These are phyloP conservation scores for Callitettix versicolor DNA, from an alignment of 1,140 invertebrate genomes.

Conservation along the genomic window DNA sequence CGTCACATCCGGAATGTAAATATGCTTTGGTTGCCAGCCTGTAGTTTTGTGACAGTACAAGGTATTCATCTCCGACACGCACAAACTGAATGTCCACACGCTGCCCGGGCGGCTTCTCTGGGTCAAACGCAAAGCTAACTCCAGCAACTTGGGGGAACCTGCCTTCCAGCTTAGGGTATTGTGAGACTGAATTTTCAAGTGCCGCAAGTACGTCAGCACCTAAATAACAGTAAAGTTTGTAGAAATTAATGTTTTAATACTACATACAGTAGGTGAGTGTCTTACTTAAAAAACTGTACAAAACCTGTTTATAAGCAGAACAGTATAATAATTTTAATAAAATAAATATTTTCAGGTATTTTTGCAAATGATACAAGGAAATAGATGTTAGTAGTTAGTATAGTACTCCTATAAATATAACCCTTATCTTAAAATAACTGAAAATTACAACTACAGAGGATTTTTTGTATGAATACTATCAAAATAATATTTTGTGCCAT, in stretches of 20 bases:
- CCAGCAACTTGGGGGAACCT: constrained; percentile 74
- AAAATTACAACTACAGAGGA: too few relatives aligned
- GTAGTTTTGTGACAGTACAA: constrained; percentile 61
- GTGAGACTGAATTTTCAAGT: constrained; percentile 67
- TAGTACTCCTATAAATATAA: too few relatives aligned
- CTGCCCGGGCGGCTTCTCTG: constrained; percentile 51
- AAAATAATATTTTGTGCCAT: too few relatives aligned
- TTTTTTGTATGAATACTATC: too few relatives aligned
- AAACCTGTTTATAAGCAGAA: too few relatives aligned
- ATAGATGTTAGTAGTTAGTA: too few relatives aligned
- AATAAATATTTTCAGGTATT: too few relatives aligned
- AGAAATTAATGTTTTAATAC: constrained; percentile 1
- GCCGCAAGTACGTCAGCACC: constrained; percentile 58
- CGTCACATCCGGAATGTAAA: constrained; percentile 67
- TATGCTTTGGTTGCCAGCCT: constrained; percentile 74
- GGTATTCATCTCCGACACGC: constrained; percentile 72
- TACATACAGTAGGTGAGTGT: too few relatives aligned
- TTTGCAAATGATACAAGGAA: too few relatives aligned
- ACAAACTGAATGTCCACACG: constrained; percentile 61
- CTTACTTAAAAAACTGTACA: too few relatives aligned
- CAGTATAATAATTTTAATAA: too few relatives aligned
- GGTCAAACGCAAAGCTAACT: constrained; percentile 75
- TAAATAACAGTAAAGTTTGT: constrained; percentile 20
- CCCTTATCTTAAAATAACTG: too few relatives aligned
- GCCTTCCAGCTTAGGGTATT: constrained; percentile 71